Conservation (phyloP, 2,797 vertebrate species). For the Toxotes lorentzi region DNA sequence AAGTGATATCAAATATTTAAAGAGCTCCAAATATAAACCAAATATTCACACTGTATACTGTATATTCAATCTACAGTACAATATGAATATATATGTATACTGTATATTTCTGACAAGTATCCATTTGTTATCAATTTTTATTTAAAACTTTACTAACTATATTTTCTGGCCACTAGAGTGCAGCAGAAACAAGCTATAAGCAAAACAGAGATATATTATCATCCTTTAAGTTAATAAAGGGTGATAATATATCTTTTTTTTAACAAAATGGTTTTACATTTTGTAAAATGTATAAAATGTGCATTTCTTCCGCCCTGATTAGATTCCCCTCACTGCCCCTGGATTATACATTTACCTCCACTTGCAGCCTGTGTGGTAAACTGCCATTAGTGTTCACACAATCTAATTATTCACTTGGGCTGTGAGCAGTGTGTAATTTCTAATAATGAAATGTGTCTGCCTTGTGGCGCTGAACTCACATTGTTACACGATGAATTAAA, state of each 20-base stretch:
- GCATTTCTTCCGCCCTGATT: slow-evolving; percentile 29
- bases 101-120: background rate
- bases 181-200: background rate
- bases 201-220: background rate
- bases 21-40: background rate
- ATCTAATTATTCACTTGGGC: slow-evolving; percentile 65
- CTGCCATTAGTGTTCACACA: slow-evolving; percentile 62
- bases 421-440: slow-evolving; percentile 60
- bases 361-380: slow-evolving; percentile 49
- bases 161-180: background rate
- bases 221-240: background rate
- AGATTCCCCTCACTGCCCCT: slow-evolving; percentile 30
- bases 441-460: slow-evolving; percentile 69
- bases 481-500: slow-evolving; percentile 44
- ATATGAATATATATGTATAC: too few relatives aligned
- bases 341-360: slow-evolving; percentile 41
- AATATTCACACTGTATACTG: too few relatives aligned
- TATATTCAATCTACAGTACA: background rate
- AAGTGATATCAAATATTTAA: background rate
- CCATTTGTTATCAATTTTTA: background rate
- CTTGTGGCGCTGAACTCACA: slow-evolving; percentile 59
- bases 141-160: background rate
- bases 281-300: slow-evolving; percentile 1
- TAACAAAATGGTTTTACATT: slow-evolving; percentile 16
- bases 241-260: too few relatives aligned